Evolutionary conservation across 2,797 vertebrate genomes (phyloP), one percentile per base, ranked within the genome.

Genomic region (Karalla daura): DNA sequence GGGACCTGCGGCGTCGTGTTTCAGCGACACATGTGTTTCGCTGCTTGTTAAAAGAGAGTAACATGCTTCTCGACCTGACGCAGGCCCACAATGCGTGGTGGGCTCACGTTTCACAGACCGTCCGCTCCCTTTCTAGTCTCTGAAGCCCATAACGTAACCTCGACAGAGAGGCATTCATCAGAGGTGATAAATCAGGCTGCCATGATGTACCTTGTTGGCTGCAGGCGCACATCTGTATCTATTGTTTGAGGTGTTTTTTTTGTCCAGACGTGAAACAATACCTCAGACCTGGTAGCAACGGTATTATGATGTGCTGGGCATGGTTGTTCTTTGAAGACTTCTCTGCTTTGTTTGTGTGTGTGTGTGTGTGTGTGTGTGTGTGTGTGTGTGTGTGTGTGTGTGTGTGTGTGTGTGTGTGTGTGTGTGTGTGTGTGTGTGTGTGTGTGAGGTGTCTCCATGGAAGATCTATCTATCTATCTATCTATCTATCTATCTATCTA

Each of bases 51-150:
- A 61, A n/a, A 60, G 63, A 71, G 54, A 63, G 40, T 20, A 37
- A 37, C 69, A n/a, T 8, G 51, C 54, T 70, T 69, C 50, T 46
- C 49, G 50, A 37, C 33, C 47, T 43, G 14, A 70, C 36, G 15
- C 60, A 61, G 32, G 33, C 63, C 62, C 24, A 86, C 84, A 91
- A 81, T 79, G 60, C 49, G 46, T 33, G 30, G 14, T n/a, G 58
- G 0, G 87, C 78, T 93, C 85, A 49, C 24, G 32, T 92, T 90
- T 89, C 90, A 82, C 58, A 54, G 50, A 17, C 69, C 53, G 55
- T 67, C 71, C 44, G 0, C 45, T n/a, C 69, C 59, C 27, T 67
- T 65, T 69, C 46, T 72, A 25, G 54, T 59, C 58, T 58, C 21
- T 44, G 67, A 52, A 78, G 69, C 71, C 50, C 15, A 0, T 46